These are phyloP conservation scores for Eulithis testata DNA, from an alignment of 2,888 invertebrate species.

Conservation along the genomic window DNA sequence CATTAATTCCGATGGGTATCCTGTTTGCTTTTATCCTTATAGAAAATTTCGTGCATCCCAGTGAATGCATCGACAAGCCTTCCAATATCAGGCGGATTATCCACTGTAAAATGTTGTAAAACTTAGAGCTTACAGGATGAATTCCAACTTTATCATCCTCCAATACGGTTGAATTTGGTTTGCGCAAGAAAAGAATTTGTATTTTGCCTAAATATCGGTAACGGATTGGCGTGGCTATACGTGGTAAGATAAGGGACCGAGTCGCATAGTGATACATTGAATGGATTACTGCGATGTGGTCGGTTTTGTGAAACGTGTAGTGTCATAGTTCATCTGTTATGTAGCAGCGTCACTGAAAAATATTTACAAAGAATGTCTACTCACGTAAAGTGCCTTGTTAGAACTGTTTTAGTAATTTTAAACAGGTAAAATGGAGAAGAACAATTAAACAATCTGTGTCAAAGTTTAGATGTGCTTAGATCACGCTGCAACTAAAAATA, in stretches of 20 bases:
- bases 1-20: slow-evolving; percentile 78
- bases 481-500: too few relatives aligned
- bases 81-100: slow-evolving; percentile 83
- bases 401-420: too few relatives aligned
- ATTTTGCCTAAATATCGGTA: slow-evolving; percentile 83
- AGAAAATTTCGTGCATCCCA: slow-evolving; percentile 83
- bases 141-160: slow-evolving; percentile 51
- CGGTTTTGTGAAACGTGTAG: slow-evolving; percentile 57
- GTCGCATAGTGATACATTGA: slow-evolving; percentile 79
- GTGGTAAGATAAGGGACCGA: slow-evolving; percentile 72
- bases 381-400: too few relatives aligned
- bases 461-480: too few relatives aligned
- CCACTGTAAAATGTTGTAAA: slow-evolving; percentile 75
- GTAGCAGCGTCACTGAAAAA: background rate
- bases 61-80: slow-evolving; percentile 80
- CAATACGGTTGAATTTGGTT: slow-evolving; percentile 58
- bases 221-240: slow-evolving; percentile 79
- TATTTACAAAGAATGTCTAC: background rate
- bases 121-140: slow-evolving; percentile 48
- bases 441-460: too few relatives aligned
- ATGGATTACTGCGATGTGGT: slow-evolving; percentile 73
- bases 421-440: too few relatives aligned
- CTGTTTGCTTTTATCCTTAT: slow-evolving; percentile 84
- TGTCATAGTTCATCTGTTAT: slow-evolving; percentile 14
- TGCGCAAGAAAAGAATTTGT: slow-evolving; percentile 62